phyloP scores from a whole-genome alignment of 2,888 invertebrate genomes.

The Phania funesta region DNA sequence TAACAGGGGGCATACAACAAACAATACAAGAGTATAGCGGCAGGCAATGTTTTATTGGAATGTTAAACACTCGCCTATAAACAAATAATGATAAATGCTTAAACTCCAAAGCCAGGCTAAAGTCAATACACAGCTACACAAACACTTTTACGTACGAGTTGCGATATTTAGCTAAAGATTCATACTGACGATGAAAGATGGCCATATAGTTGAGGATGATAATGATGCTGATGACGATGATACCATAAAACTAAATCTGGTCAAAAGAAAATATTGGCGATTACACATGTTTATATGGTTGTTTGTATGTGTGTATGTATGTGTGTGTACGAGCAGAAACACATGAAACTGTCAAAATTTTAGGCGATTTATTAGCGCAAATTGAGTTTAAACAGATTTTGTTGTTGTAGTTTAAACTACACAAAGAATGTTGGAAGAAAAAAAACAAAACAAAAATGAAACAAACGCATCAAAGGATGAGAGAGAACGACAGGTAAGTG shows the following conservation, averaged over 20 bases:
- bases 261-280: constrained; percentile 63
- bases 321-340: constrained; percentile 35
- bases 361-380: constrained; percentile 79
- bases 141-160: not conserved
- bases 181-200: constrained; percentile 44
- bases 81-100: constrained; percentile 79
- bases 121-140: constrained; percentile 38
- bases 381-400: constrained; percentile 78
- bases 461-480: not conserved
- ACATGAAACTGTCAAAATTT: constrained; percentile 77
- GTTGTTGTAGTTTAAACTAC: constrained; percentile 15
- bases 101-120: constrained; percentile 61
- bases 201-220: constrained; percentile 25
- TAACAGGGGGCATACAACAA: constrained; percentile 6
- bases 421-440: constrained; percentile 14
- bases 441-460: not conserved
- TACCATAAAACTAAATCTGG: constrained; percentile 65
- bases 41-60: constrained; percentile 73
- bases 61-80: constrained; percentile 78
- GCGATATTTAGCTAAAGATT: constrained; percentile 23
- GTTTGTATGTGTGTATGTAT: constrained; percentile 4
- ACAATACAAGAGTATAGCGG: constrained; percentile 34
- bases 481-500: not conserved
- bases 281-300: constrained; percentile 21
- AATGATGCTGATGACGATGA: constrained; percentile 42